Evolutionary conservation across 2,113 vertebrate genomes (phyloP), one percentile per base, ranked within the genome.

Genomic region (Hydropotes inermis): DNA sequence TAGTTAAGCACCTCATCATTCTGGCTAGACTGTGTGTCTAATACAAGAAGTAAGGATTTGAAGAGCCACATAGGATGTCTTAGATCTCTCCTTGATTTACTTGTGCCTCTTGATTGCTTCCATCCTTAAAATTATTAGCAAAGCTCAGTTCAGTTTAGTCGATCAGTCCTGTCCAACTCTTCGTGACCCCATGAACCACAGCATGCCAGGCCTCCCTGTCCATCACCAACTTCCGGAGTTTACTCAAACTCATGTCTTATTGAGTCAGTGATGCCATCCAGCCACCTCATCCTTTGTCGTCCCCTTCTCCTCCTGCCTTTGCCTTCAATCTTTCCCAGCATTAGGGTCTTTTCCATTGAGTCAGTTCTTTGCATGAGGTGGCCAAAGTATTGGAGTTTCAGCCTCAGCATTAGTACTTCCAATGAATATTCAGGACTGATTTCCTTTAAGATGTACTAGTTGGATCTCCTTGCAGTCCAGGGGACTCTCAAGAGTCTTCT

Each of bases 311-410:
- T 70, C n/a, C n/a, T 39, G n/a, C n/a, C 67, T 39, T 70, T 70
- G 64, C 64, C 9, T 70, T 39, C 67, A 74, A 3, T 23, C 67
- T 39, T 23, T 39, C n/a, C 67, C 67, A 74, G 67, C n/a, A 39
- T 39, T 1, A 74, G 2, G 10, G n/a, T 74, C 19, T 74, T 74
- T 70, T 23, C 19, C n/a, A 74, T 0, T 74, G 67, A 74, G n/a
- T 74, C 67, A 39, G 10, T 23, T 74, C 5, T 74, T 74, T 0
- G 0, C n/a, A 39, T 25, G 10, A 74, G 21, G 10, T 39, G 19
- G 36, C 19, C n/a, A 39, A 39, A 39, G 19, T 74, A 70, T 23
- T 70, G 36, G n/a, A 70, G 67, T 70, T 70, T 70, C n/a, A 70
- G 67, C 67, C 12, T 70, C 19, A 70, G n/a, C 19, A 39, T 70